Percentiles rank a stretch among this genome's conserved stretches.
These are phyloP conservation scores for Acleris literana DNA, from an alignment of 2,888 invertebrate species.

Conservation along the genomic window DNA sequence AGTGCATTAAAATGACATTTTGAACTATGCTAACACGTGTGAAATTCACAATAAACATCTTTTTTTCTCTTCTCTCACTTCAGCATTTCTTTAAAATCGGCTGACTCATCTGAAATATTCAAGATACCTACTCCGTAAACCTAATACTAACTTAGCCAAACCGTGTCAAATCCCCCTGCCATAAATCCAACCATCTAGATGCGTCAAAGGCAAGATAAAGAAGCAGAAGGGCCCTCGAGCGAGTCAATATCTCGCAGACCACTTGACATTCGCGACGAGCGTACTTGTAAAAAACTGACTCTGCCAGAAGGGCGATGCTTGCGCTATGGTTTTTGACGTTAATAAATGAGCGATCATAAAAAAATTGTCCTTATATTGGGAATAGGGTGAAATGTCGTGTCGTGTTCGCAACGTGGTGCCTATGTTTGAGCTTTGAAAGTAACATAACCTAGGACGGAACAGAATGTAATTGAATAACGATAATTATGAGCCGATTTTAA, in stretches of 20 bases:
- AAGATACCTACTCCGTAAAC: no score
- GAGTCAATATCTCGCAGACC: constrained; percentile 51
- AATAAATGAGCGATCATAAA: constrained; percentile 9
- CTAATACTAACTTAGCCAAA: not conserved
- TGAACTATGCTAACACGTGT: no score
- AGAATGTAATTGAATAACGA: no score
- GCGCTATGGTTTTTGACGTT: constrained; percentile 1
- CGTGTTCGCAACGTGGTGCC: no score
- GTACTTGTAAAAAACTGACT: constrained; percentile 55
- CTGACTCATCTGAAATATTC: no score
- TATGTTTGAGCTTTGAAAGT: no score
- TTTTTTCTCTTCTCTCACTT: no score
- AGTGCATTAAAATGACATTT: no score
- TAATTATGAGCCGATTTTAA: no score
- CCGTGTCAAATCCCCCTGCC: constrained; percentile 5
- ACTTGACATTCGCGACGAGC: constrained; percentile 57
- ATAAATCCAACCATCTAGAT: constrained; percentile 20
- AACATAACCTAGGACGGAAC: no score
- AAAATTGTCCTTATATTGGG: not conserved
- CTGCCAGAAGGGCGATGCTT: constrained; percentile 35
- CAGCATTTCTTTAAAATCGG: no score
- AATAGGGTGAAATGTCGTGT: not conserved
- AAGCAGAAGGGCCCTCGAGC: constrained; percentile 36
- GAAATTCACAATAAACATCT: no score
- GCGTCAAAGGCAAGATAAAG: constrained; percentile 31